Percentiles rank a stretch among this genome's conserved stretches.
Conservation (phyloP, 2,888 invertebrate species). For the Syritta pipiens region DNA sequence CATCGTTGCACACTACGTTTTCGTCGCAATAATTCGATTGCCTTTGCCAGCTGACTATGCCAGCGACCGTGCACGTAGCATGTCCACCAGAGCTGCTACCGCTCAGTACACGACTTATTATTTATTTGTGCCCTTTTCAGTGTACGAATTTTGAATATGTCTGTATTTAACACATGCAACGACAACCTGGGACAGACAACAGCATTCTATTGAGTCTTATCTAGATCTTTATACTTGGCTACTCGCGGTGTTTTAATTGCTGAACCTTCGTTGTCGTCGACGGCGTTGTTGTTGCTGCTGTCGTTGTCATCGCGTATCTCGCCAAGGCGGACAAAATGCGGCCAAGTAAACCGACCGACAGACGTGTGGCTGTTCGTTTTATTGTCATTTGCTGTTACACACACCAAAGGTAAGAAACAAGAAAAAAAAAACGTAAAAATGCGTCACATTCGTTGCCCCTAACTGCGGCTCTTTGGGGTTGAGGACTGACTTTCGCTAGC, state of each 20-base stretch:
- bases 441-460: constrained; percentile 63
- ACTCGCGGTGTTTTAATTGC: constrained; percentile 77
- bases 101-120: constrained; percentile 61
- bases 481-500: constrained; percentile 39
- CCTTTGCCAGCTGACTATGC: constrained; percentile 65
- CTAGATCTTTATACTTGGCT: constrained; percentile 80
- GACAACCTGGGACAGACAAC: constrained; percentile 70
- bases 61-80: constrained; percentile 43
- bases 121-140: constrained; percentile 68
- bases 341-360: constrained; percentile 43
- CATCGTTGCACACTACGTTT: constrained; percentile 46
- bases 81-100: constrained; percentile 55
- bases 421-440: constrained; percentile 38
- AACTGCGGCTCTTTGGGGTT: constrained; percentile 44
- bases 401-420: constrained; percentile 48
- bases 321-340: constrained; percentile 63
- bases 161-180: constrained; percentile 73
- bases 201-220: constrained; percentile 74
- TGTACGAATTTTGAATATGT: constrained; percentile 69
- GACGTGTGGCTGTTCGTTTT: constrained; percentile 65
- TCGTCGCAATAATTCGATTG: constrained; percentile 55
- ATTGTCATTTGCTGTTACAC: constrained; percentile 70
- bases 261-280: constrained; percentile 39
- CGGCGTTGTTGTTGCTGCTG: constrained; percentile 18
- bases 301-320: constrained; percentile 21